Conservation (phyloP, 2,113 vertebrate genomes). For the Rhinichthys klamathensis region DNA sequence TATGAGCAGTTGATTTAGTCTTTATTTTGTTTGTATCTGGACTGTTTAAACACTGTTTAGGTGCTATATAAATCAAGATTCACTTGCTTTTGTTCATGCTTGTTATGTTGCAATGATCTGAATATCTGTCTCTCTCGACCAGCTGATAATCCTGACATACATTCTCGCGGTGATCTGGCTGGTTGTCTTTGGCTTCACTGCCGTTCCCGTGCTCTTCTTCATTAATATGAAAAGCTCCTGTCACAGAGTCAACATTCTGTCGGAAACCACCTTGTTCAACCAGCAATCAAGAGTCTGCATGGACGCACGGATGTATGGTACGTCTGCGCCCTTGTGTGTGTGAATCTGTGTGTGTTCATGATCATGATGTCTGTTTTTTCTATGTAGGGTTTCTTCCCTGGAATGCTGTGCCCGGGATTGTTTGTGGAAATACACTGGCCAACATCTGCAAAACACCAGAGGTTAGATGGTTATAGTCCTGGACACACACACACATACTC, state of each 20-base stretch:
- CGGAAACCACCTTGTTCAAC: constrained; percentile 87
- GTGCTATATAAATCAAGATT: not conserved
- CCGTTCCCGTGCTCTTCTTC: constrained; percentile 93
- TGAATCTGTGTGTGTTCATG: constrained; percentile 17
- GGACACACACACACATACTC: constrained; percentile 22
- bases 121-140: constrained; percentile 54
- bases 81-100: not conserved
- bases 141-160: constrained; percentile 97
- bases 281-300: constrained; percentile 86
- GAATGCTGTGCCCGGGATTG: constrained; percentile 92
- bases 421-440: constrained; percentile 90
- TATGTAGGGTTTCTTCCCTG: constrained; percentile 89
- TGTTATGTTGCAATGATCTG: constrained; percentile 1
- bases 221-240: constrained; percentile 96
- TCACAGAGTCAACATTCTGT: constrained; percentile 88
- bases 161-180: constrained; percentile 92
- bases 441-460: constrained; percentile 94
- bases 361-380: constrained; percentile 11
- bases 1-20: not conserved
- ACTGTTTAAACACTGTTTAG: not conserved
- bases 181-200: constrained; percentile 88
- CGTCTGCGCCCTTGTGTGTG: constrained; percentile 37
- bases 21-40: not conserved
- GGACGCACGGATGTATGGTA: constrained; percentile 95
- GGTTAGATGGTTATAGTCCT: constrained; percentile 73